These are phyloP conservation scores for Oxystoma pomonae DNA, from an alignment of 2,888 invertebrate species.

Conservation along the genomic window DNA sequence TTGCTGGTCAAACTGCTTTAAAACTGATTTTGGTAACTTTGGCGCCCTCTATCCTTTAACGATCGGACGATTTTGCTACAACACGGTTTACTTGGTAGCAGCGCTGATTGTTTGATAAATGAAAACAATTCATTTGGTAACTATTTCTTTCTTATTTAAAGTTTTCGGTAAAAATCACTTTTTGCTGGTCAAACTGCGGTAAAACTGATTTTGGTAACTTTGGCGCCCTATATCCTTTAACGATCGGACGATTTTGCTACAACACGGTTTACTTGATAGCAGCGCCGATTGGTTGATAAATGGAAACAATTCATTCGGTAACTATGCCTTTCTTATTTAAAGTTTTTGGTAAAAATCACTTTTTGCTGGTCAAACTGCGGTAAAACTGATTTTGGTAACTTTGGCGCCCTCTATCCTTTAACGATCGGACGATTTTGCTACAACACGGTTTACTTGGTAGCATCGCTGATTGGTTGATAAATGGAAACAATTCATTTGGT, in stretches of 20 bases:
- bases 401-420: no score
- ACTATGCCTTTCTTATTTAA: no score
- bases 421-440: constrained; percentile 66
- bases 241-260: constrained; percentile 69
- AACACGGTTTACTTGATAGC: constrained; percentile 75
- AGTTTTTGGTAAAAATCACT: no score
- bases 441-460: constrained; percentile 78
- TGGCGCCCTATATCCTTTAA: no score
- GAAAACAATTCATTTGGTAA: constrained; percentile 61
- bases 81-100: constrained; percentile 75
- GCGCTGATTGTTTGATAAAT: constrained; percentile 71
- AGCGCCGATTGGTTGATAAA: constrained; percentile 74
- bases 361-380: no score
- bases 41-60: no score
- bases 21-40: no score
- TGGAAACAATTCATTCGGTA: constrained; percentile 61
- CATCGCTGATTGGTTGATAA: constrained; percentile 72
- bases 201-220: no score
- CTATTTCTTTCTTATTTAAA: constrained; percentile 2
- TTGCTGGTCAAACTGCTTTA: no score
- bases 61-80: constrained; percentile 63
- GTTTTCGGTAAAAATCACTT: no score
- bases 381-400: no score
- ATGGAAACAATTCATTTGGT: constrained; percentile 62
- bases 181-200: no score